Percentiles rank a stretch among this genome's conserved stretches.
phyloP scores from a whole-genome alignment of 2,113 vertebrate species.

The Pseudolaguvia tuberculata region DNA sequence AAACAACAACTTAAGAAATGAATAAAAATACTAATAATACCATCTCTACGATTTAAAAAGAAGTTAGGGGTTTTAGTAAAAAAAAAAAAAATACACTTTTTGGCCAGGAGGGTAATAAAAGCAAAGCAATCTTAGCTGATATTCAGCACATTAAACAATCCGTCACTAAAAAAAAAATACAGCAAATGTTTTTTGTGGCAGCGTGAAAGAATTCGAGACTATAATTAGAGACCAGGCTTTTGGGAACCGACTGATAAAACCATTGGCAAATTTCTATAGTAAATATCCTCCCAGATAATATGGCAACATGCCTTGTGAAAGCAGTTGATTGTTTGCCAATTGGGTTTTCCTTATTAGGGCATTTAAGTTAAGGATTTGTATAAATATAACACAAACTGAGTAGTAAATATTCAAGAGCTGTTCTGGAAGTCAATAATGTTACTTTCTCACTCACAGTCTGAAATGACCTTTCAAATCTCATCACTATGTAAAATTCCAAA shows the following conservation, averaged over 20 bases:
- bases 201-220: conserved; percentile 27
- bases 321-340: conserved; percentile 1
- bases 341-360: not conserved
- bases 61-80: not conserved
- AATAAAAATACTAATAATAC: not conserved
- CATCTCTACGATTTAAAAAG: conserved; percentile 3
- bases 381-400: not conserved
- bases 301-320: conserved; percentile 6
- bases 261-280: conserved; percentile 27
- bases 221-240: conserved; percentile 24
- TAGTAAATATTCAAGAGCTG: not conserved
- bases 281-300: conserved; percentile 20
- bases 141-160: conserved; percentile 28
- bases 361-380: not conserved
- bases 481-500: conserved; percentile 12
- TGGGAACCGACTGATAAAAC: conserved; percentile 38
- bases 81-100: conserved; percentile 2
- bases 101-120: conserved; percentile 2
- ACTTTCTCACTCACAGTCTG: not conserved
- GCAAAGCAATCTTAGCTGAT: conserved; percentile 18
- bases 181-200: conserved; percentile 37
- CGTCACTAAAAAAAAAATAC: conserved; percentile 20
- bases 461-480: conserved; percentile 27
- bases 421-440: not conserved
- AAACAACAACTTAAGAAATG: conserved; percentile 8